A percentile compares a stretch with the other conserved stretches of the same genome.
Evolutionary conservation across 64 coral and sea anemone genomes (phyloP).

Genomic region (Stichodactyla helianthus): DNA sequence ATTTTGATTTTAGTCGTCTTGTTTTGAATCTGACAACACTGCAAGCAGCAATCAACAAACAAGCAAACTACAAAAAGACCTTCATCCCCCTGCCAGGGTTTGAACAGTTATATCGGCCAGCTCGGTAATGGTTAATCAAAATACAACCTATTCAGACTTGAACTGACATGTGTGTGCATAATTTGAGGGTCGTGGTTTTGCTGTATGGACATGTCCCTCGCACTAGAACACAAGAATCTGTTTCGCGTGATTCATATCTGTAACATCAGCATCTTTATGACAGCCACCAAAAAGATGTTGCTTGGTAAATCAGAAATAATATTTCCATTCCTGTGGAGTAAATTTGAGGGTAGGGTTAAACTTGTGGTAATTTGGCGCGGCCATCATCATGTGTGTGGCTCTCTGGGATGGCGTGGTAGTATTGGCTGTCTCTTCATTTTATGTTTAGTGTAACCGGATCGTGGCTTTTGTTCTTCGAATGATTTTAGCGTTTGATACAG

Average conservation of each 20-base stretch:
- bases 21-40: not conserved
- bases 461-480: not conserved
- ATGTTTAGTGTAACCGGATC: slow-evolving; percentile 10
- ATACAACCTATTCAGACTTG: not conserved
- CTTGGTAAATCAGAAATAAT: not conserved
- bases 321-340: not conserved
- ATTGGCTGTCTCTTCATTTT: slow-evolving; percentile 9
- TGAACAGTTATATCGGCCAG: not conserved
- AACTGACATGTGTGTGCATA: slow-evolving; percentile 10
- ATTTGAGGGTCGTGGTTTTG: not conserved
- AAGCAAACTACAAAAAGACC: not conserved
- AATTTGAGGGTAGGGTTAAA: not conserved
- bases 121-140: not conserved
- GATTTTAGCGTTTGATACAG: slow-evolving; percentile 15
- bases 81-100: not conserved
- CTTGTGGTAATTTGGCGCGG: not conserved
- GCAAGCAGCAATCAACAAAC: not conserved
- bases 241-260: not conserved
- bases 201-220: not conserved
- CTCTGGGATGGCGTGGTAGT: not conserved
- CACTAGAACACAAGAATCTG: not conserved
- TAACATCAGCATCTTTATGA: not conserved
- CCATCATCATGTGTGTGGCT: not conserved
- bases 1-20: not conserved
- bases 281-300: not conserved